Base-by-base conservation (phyloP, 2,113 vertebrate species). In the Eolophus roseicapilla region DNA sequence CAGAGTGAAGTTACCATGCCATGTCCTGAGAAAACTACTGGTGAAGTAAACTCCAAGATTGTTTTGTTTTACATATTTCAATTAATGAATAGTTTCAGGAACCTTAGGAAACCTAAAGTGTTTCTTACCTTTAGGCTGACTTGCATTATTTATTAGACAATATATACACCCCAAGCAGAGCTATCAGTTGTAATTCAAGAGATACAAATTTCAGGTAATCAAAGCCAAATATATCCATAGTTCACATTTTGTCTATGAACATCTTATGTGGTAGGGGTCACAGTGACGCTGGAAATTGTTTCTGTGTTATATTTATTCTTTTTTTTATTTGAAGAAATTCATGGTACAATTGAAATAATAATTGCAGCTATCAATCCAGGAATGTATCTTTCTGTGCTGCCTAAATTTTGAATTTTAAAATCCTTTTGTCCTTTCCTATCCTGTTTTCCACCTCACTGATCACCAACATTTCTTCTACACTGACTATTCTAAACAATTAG, bases 371-470 rank as follows among this genome's bases (percentile, higher is more conserved):
- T 65, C n/a, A 69, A 24, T 44, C 17, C 2, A 2, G 49, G 47
- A 92, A 82, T 62, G 27, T 47, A n/a, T 60, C 35, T 75, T 82
- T 88, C 87, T 43, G 14, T 59, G 37, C 7, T 59, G 37, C 31
- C 31, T 73, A 77, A 44, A 79, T 91, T 94, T 86, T 82, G 44
- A 87, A 86, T 75, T 81, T 71, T 50, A 88, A 95, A 95, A 77
- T 86, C 71, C 29, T 83, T 88, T 92, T 89, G 52, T 84, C 57
- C 81, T 91, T 92, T 95, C 57, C 57, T 80, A 91, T 79, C 77
- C n/a, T 86, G 25, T 96, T 96, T 96, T 95, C 86, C 81, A 69
- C 65, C 49, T 93, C 92, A 80, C 20, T 71, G 69, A 33, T 5
- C 53, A 62, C 57, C 18, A 13, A 25, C n/a, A 76, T 88, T 94